Conservation (phyloP, 1,140 invertebrate genomes). For the Melanaphis sacchari region DNA sequence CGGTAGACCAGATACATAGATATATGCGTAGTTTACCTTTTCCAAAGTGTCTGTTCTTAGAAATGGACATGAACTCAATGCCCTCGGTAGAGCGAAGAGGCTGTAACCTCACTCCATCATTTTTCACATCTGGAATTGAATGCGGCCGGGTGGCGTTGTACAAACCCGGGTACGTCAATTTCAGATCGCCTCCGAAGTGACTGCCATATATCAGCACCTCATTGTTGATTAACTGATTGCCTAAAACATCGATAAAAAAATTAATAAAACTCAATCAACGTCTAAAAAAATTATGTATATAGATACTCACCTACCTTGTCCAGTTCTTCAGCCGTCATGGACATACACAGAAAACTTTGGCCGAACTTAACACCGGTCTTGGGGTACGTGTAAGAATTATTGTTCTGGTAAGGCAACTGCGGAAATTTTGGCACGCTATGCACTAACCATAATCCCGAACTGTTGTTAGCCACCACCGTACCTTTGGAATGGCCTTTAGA, state of each 20-base stretch:
- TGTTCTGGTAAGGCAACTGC: constrained; percentile 62
- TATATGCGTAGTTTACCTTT: not conserved
- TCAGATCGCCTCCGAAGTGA: constrained; percentile 12
- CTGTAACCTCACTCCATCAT: not conserved
- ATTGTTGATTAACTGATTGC: constrained; percentile 37
- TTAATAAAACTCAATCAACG: too few relatives aligned
- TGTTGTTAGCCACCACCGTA: constrained; percentile 74
- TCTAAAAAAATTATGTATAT: not conserved
- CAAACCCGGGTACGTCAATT: not conserved
- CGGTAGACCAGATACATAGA: not conserved
- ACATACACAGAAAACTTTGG: constrained; percentile 87
- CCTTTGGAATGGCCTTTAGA: constrained; percentile 83
- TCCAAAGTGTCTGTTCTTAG: constrained; percentile 17
- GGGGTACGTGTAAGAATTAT: constrained; percentile 76
- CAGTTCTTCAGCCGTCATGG: constrained; percentile 71
- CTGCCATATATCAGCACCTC: constrained; percentile 2
- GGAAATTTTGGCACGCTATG: constrained; percentile 91
- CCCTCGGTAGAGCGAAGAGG: not conserved
- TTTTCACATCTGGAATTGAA: not conserved
- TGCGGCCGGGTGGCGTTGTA: constrained; percentile 13
- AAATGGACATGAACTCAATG: not conserved
- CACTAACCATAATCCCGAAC: constrained; percentile 84
- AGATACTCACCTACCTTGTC: constrained; percentile 71
- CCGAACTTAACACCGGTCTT: constrained; percentile 76
- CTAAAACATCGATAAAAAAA: not conserved